Conservation (phyloP, 2,888 invertebrate genomes). For the Euphydryas editha region DNA sequence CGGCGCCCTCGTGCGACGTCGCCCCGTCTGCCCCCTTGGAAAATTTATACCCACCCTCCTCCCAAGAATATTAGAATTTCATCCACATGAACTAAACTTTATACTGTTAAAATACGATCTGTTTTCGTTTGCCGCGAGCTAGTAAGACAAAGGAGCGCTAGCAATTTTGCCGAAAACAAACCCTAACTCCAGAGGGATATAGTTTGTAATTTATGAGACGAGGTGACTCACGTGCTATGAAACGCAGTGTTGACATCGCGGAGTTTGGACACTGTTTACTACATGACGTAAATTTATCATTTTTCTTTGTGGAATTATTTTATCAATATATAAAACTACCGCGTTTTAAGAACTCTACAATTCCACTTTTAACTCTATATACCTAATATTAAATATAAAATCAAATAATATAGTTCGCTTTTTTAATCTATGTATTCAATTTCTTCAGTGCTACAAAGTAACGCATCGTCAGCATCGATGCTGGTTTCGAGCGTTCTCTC, state of each 20-base stretch:
- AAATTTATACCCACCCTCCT: conserved; percentile 83
- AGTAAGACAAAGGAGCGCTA: conserved; percentile 77
- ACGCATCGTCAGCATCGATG: conserved; percentile 31
- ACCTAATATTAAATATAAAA: background rate
- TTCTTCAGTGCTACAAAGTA: conserved; percentile 33
- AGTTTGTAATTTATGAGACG: conserved; percentile 78
- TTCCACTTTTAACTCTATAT: background rate
- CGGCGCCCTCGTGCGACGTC: conserved; percentile 82
- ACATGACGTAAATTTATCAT: background rate
- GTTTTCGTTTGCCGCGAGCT: conserved; percentile 50
- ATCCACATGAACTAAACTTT: conserved; percentile 59
- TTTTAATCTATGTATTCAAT: conserved; percentile 24
- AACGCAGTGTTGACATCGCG: conserved; percentile 75
- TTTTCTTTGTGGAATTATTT: conserved; percentile 16
- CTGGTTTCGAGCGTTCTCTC: conserved; percentile 47
- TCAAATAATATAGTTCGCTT: background rate
- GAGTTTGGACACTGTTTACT: conserved; percentile 49
- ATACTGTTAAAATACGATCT: conserved; percentile 55
- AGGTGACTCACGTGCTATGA: conserved; percentile 74
- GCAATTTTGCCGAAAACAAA: conserved; percentile 79
- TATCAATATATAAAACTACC: background rate
- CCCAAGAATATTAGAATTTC: conserved; percentile 72
- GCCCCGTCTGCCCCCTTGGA: conserved; percentile 82
- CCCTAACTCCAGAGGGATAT: conserved; percentile 80
- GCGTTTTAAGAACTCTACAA: background rate